phyloP scores from a whole-genome alignment of 2,888 invertebrate species.

The Seladonia tumulorum region DNA sequence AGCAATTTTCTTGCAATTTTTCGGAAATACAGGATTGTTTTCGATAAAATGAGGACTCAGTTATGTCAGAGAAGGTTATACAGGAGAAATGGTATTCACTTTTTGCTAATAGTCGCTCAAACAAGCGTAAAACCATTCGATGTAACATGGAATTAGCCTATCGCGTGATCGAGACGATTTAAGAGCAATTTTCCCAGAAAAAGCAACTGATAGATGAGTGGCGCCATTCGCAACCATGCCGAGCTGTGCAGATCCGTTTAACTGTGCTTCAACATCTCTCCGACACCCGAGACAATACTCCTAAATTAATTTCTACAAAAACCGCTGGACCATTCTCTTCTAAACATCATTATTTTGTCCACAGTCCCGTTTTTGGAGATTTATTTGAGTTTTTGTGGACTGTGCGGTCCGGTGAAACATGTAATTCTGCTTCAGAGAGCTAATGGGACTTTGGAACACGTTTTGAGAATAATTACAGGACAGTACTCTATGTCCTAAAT shows the following conservation, averaged over 20 bases:
- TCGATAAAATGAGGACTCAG: no score
- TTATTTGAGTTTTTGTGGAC: neutral
- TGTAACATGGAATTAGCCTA: slow-evolving; percentile 8
- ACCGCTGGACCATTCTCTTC: neutral
- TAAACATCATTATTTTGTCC: neutral
- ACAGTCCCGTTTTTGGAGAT: neutral
- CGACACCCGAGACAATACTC: neutral
- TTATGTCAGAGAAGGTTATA: no score
- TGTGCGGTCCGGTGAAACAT: neutral
- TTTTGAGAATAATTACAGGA: neutral
- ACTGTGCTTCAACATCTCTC: slow-evolving; percentile 45
- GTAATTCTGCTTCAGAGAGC: neutral
- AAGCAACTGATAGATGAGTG: neutral
- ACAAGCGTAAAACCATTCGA: neutral
- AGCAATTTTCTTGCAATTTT: no score
- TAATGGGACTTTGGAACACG: neutral
- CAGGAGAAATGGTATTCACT: no score
- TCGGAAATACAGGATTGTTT: no score
- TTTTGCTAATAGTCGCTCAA: no score
- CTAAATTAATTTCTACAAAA: neutral
- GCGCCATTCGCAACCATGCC: neutral
- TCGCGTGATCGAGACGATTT: slow-evolving; percentile 34
- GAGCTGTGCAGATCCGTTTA: slow-evolving; percentile 44
- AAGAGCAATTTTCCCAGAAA: neutral
- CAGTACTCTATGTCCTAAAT: neutral